These are phyloP conservation scores for Triplophysa yarkandensis DNA, from an alignment of 2,797 vertebrate species.

Conservation along the genomic window DNA sequence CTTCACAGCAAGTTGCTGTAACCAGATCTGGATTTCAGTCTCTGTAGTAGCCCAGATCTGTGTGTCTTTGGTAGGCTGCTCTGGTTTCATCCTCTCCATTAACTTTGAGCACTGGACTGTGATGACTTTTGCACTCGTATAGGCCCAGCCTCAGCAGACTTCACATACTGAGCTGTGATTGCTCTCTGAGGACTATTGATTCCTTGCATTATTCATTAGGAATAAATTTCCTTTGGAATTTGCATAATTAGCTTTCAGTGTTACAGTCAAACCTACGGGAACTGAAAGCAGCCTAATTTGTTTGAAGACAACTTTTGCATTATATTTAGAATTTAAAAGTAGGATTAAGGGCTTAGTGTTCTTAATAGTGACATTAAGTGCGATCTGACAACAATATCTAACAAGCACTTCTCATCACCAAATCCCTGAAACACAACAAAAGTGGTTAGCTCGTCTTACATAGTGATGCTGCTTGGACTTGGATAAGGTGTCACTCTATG, in stretches of 20 bases:
- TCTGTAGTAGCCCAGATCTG: conserved; percentile 46
- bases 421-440: conserved; percentile 48
- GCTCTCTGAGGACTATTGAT: conserved; percentile 35
- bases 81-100: conserved; percentile 58
- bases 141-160: conserved; percentile 53
- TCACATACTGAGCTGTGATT: conserved; percentile 66
- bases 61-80: conserved; percentile 61
- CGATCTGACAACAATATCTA: conserved; percentile 34
- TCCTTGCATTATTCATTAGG: conserved; percentile 36
- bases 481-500: conserved; percentile 66
- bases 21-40: conserved; percentile 61
- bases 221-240: conserved; percentile 37
- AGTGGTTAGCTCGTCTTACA: conserved; percentile 43
- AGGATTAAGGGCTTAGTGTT: conserved; percentile 5
- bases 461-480: conserved; percentile 39
- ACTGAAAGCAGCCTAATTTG: conserved; percentile 23
- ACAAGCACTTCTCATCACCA: conserved; percentile 39
- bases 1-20: conserved; percentile 52
- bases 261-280: conserved; percentile 22
- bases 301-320: conserved; percentile 33
- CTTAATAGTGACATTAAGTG: conserved; percentile 15
- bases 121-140: conserved; percentile 55
- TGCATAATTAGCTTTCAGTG: conserved; percentile 36
- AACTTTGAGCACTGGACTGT: conserved; percentile 27
- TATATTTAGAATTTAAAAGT: conserved; percentile 29